phyloP scores from a whole-genome alignment of 2,888 invertebrate species.

The Dynastes grantii region DNA sequence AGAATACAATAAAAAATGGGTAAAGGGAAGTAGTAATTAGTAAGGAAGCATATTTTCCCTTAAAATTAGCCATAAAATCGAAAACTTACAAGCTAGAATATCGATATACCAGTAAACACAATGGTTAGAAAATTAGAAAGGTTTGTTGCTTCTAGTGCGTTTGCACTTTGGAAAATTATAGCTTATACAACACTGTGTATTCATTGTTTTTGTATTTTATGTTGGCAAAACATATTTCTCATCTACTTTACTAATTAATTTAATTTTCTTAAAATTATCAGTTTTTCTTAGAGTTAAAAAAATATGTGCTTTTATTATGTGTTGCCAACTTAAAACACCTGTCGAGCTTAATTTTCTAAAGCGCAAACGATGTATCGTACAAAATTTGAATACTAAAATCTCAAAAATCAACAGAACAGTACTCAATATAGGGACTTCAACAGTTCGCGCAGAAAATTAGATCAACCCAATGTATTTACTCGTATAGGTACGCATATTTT shows the following conservation, averaged over 20 bases:
- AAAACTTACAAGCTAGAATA: conserved; percentile 21
- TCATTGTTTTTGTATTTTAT: no score
- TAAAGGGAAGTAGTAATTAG: not conserved
- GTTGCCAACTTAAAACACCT: no score
- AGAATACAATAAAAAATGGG: not conserved
- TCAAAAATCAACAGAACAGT: not conserved
- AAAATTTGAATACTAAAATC: not conserved
- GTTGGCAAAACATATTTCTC: no score
- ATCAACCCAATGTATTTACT: conserved; percentile 14
- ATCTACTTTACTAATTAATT: no score
- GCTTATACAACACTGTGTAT: no score
- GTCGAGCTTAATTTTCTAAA: no score
- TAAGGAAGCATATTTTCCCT: conserved; percentile 17
- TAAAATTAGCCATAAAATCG: conserved; percentile 15
- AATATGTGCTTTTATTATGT: no score
- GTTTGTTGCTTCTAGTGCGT: no score
- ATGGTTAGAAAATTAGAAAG: not conserved
- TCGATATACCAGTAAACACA: not conserved
- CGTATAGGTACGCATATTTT: not conserved
- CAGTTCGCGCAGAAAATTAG: not conserved
- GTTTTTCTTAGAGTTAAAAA: no score
- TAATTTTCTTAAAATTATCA: no score
- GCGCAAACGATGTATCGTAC: not conserved
- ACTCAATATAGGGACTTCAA: not conserved
- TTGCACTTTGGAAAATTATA: no score